A percentile compares a stretch with the other conserved stretches of the same genome.
These are phyloP conservation scores for Caprella mutica DNA, from an alignment of 2,888 invertebrate genomes.

Conservation along the genomic window DNA sequence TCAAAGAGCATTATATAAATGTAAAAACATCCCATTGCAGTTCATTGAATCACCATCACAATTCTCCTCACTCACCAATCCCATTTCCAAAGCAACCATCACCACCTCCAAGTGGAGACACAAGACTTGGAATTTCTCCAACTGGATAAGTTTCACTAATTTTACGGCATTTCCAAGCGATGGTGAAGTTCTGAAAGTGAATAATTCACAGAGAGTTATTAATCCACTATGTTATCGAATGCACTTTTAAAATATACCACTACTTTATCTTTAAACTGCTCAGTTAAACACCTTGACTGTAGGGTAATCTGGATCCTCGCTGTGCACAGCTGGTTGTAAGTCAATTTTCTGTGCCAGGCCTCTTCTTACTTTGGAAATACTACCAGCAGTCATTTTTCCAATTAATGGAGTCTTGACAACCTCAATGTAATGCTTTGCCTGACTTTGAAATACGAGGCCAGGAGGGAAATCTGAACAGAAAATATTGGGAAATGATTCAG, in stretches of 20 bases:
- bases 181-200: constrained; percentile 22
- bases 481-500: background rate
- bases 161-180: constrained; percentile 21
- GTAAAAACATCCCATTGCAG: background rate
- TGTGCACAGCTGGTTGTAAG: constrained; percentile 24
- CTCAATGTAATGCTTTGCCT: constrained; percentile 22
- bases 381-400: constrained; percentile 24
- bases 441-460: constrained; percentile 11
- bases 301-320: constrained; percentile 34
- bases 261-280: too few relatives aligned
- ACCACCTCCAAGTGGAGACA: constrained; percentile 6
- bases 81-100: constrained; percentile 35
- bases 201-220: too few relatives aligned
- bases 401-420: constrained; percentile 29
- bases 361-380: constrained; percentile 26
- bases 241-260: too few relatives aligned
- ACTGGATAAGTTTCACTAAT: constrained; percentile 13
- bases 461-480: background rate
- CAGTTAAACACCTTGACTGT: constrained; percentile 11
- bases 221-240: too few relatives aligned
- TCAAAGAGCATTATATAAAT: background rate
- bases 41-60: background rate
- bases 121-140: background rate
- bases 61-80: constrained; percentile 31
- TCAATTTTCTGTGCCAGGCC: constrained; percentile 27